Evolutionary conservation across 2,113 vertebrate species (phyloP), one percentile per base, ranked within the genome.

Genomic region (Ahaetulla prasina): DNA sequence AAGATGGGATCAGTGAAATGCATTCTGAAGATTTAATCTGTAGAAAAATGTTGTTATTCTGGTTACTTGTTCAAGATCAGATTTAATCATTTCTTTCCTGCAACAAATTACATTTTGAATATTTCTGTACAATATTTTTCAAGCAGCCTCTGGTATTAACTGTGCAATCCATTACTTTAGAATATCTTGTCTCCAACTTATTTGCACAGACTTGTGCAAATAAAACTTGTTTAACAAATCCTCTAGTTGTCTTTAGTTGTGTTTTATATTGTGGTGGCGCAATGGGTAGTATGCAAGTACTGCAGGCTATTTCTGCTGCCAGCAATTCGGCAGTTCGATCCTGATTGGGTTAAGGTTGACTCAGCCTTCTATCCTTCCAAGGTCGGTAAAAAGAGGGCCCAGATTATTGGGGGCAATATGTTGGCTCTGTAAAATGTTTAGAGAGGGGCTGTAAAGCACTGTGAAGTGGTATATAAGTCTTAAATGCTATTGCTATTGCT

Each of bases 201-300:
- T 90, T 94, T 95, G 93, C 55, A 0, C 92, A 89, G 92, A 93
- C 93, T 95, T 53, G 93, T 91, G 92, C 57, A 60, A 93, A 90
- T 94, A 95, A 96, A 96, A 0, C 0, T 80, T 95, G 84, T 88
- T 94, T 92, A 50, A 92, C n/a, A 39, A 27, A 85, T 0, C 0
- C 2, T n/a, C 8, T 68, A 18, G 25, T 2, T 12, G 92, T 35
- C 88, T 43, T 54, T 60, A 57, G 55, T 57, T 57, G 23, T 57
- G 8, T 57, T 57, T 57, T 60, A 27, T 60, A 60, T 60, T 27
- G 57, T 60, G 57, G 25, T 60, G 25, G 57, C 3, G 25, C 57
- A 3, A 3, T 60, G 57, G 57, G 25, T 60, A 60, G 57, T 27
- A 60, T 27, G 57, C 23, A 57, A 57, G 23, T 57, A 57, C 55